Conservation (phyloP, 2,113 vertebrate species). For the Hiodon alosoides region DNA sequence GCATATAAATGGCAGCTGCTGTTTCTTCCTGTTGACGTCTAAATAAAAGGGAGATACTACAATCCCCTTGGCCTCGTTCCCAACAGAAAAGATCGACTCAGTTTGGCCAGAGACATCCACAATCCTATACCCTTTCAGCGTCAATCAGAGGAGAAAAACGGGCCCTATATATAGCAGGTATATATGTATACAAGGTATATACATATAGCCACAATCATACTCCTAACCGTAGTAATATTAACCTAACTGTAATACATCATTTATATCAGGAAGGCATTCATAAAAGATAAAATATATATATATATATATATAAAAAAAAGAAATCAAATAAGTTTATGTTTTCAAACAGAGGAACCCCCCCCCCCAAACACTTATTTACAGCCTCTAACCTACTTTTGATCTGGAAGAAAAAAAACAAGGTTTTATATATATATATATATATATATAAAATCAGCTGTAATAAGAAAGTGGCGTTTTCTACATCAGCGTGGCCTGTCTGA, state of each 20-base stretch:
- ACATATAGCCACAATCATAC: conserved; percentile 22
- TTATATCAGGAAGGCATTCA: conserved; percentile 26
- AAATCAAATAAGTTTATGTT: conserved; percentile 26
- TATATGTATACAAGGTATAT: conserved; percentile 23
- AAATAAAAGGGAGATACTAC: conserved; percentile 33
- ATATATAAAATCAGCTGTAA: conserved; percentile 7
- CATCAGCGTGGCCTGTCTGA: neutral
- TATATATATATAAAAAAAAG: conserved; percentile 22
- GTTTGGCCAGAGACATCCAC: conserved; percentile 8
- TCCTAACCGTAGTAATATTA: conserved; percentile 33
- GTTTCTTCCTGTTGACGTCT: conserved; percentile 37
- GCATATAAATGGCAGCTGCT: conserved; percentile 42
- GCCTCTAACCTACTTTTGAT: conserved; percentile 20
- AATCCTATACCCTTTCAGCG: conserved; percentile 3
- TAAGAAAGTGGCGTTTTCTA: neutral
- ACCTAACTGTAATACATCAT: conserved; percentile 29
- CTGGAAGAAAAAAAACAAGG: conserved; percentile 17
- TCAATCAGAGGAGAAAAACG: conserved; percentile 21
- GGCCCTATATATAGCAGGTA: conserved; percentile 21
- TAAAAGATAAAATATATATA: conserved; percentile 26
- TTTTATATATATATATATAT: conserved; percentile 4
- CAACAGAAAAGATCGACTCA: conserved; percentile 19
- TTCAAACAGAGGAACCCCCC: conserved; percentile 12
- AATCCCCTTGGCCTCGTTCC: conserved; percentile 24
- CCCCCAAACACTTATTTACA: conserved; percentile 29